Base-by-base conservation (phyloP, 2,888 invertebrate species). In the Phlogophora meticulosa region DNA sequence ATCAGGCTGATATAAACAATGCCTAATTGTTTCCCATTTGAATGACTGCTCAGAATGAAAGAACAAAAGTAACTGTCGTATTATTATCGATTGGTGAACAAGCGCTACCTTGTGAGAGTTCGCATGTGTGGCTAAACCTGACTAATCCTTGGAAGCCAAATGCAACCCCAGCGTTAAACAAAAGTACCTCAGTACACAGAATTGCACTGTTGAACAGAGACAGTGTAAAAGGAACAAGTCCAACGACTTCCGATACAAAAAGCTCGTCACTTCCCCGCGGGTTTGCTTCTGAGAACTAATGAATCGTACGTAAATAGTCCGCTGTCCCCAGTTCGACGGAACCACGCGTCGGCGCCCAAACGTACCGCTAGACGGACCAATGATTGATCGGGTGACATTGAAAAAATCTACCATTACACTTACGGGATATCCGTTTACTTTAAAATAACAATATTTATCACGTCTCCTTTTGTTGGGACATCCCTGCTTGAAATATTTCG, bases 271-370 rank as follows among this genome's bases (percentile, higher is more conserved):
- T 93, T 93, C 92, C 93, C 86, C 91, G 88, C 90, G 84, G 83
- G 88, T 90, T 87, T 82, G 85, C 86, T 94, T 95, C 95, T 88
- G 48, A 86, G 95, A 95, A 95, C 91, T 92, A 94, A 94, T 94
- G 94, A 93, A 94, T 93, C 86, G 88, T 88, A 92, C 94, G 87
- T 91, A 95, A 95, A 95, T 95, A 94, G 94, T 89, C 76, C 71
- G 60, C 68, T 78, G 67, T 61, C 67, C 48, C 71, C 48, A 79
- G 78, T 72, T 72, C 84, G 87, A 84, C 90, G 93, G 93, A 93
- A 92, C 93, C 84, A 82, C 88, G 91, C 91, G 90, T 91, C 92
- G 88, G 76, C 90, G 86, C 88, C 88, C 79, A 83, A 85, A 85
- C 83, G 81, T 80, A 72, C 73, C 74, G 80, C 73, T 81, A 89